A percentile compares a stretch with the other conserved stretches of the same genome.
phyloP scores from a whole-genome alignment of 2,797 vertebrate species.

The Craterocephalus amniculus region DNA sequence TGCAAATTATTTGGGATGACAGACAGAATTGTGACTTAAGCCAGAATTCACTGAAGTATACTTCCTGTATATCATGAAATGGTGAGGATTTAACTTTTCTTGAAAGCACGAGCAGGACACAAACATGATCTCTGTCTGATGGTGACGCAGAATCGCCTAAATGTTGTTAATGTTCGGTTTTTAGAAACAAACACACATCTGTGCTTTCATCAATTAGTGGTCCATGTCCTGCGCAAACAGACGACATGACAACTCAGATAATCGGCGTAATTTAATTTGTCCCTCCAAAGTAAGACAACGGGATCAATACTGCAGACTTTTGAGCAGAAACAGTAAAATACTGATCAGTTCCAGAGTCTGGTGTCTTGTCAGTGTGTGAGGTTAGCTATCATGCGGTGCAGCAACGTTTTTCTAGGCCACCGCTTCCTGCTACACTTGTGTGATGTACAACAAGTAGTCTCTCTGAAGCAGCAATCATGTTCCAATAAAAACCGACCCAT shows the following conservation, averaged over 20 bases:
- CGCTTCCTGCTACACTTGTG: slow-evolving; percentile 45
- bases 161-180: no score
- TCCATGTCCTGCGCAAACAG: not conserved
- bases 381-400: slow-evolving; percentile 55
- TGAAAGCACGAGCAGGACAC: slow-evolving; percentile 24
- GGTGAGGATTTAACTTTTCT: not conserved
- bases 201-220: slow-evolving; percentile 11
- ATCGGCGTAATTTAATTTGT: slow-evolving; percentile 11
- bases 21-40: slow-evolving; percentile 15
- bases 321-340: not conserved
- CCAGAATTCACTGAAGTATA: slow-evolving; percentile 6
- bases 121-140: slow-evolving; percentile 4
- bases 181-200: not conserved
- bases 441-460: slow-evolving; percentile 44
- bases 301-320: not conserved
- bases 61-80: not conserved
- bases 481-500: slow-evolving; percentile 72
- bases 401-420: slow-evolving; percentile 68
- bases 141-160: not conserved
- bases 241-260: slow-evolving; percentile 7
- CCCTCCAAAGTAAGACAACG: slow-evolving; percentile 2
- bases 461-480: slow-evolving; percentile 57
- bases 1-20: slow-evolving; percentile 21
- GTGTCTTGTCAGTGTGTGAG: slow-evolving; percentile 47
- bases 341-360: slow-evolving; percentile 30